These are phyloP conservation scores for Poeciliopsis infans DNA, from an alignment of 2,797 vertebrate genomes.

Conservation along the genomic window DNA sequence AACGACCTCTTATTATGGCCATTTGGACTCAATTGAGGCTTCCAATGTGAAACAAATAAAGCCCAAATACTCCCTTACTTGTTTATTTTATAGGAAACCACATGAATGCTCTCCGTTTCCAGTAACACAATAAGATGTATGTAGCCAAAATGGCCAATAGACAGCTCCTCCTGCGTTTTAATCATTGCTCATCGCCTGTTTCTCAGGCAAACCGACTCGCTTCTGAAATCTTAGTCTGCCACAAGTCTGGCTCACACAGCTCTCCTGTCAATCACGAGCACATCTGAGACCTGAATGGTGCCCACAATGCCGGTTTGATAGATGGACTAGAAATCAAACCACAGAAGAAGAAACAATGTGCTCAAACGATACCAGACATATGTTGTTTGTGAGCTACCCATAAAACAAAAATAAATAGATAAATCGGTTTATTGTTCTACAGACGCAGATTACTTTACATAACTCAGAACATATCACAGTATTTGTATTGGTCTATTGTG, in stretches of 20 bases:
- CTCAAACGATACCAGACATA: conserved; percentile 6
- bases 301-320: conserved; percentile 33
- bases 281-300: conserved; percentile 23
- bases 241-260: conserved; percentile 24
- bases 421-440: background rate
- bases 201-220: conserved; percentile 49
- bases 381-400: conserved; percentile 1
- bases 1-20: conserved; percentile 28
- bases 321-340: conserved; percentile 12
- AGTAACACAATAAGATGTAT: conserved; percentile 41
- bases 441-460: background rate
- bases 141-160: conserved; percentile 41
- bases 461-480: background rate
- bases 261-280: conserved; percentile 35
- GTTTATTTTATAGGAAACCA: conserved; percentile 60
- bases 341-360: conserved; percentile 8
- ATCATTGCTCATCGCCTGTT: conserved; percentile 40
- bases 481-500: conserved; percentile 8
- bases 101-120: conserved; percentile 55
- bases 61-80: conserved; percentile 33
- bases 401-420: conserved; percentile 2
- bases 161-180: conserved; percentile 37
- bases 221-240: conserved; percentile 38
- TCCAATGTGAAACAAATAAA: conserved; percentile 53
- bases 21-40: conserved; percentile 29